Evolutionary conservation across 1,140 invertebrate species (phyloP).

Genomic region (Paraescarpia echinospica): DNA sequence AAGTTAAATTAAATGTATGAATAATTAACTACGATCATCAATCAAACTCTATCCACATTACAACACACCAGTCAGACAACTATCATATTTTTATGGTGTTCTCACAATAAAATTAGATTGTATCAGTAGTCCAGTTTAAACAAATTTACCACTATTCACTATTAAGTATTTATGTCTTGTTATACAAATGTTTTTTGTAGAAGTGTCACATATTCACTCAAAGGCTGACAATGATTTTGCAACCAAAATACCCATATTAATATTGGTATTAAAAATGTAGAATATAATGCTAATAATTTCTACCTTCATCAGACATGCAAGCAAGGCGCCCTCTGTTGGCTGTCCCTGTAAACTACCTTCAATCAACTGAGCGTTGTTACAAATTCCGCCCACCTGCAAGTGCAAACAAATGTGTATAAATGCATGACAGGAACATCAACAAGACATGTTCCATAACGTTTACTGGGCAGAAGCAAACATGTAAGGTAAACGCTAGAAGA

Average conservation of each 20-base stretch:
- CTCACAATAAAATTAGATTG: not conserved
- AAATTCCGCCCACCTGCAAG: conserved; percentile 77
- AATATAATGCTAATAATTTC: conserved; percentile 1
- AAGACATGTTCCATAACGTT: no score
- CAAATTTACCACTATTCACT: not conserved
- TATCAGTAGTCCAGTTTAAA: not conserved
- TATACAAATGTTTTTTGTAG: not conserved
- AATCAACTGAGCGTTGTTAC: conserved; percentile 93
- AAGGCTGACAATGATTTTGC: not conserved
- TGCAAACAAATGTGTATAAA: not conserved
- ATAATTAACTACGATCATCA: no score
- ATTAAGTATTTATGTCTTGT: not conserved
- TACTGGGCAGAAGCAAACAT: no score
- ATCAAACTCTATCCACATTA: no score
- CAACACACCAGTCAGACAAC: not conserved
- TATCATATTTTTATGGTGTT: not conserved
- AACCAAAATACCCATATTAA: not conserved
- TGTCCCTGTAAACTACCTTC: conserved; percentile 83
- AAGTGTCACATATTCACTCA: not conserved
- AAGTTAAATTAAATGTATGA: no score
- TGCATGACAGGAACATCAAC: not conserved
- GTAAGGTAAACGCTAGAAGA: no score
- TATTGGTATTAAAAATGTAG: not conserved
- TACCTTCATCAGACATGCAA: conserved; percentile 87
- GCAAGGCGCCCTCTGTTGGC: conserved; percentile 95